Evolutionary conservation across 2,888 invertebrate genomes (phyloP), one percentile per base, ranked within the genome.

Genomic region (Halictus quadricinctus): DNA sequence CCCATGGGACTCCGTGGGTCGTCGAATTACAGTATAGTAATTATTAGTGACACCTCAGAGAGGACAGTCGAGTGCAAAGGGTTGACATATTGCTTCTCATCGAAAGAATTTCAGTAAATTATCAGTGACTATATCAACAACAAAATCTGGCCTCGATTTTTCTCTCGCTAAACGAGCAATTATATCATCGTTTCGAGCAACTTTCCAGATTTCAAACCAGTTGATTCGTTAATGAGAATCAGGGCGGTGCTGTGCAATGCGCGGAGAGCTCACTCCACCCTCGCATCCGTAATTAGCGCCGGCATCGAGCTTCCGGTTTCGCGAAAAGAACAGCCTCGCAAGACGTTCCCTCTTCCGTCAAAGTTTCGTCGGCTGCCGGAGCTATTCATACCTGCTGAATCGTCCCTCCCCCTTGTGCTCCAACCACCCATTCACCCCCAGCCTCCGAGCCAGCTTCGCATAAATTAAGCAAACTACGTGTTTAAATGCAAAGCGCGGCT

Each of bases 401-500:
- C 73, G 81, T 73, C 79, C 54, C 79, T 73, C 54, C 13, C 60
- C 76, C 15, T 54, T 25, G 72, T 41, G 29, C 58, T 25, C 29
- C 72, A 15, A 41, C 75, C 54, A 72, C 72, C 81, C 72, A 18
- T 69, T 81, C 83, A 25, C 29, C 83, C 60, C 82, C 76, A 54
- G n/a, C 18, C 7, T 15, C 3, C 46, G 70, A 29, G 76, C 64
- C 13, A 18, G 72, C 50, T 78, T 80, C 80, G 89, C 88, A 89
- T 89, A 89, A 89, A 88, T 89, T 89, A 88, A 88, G 81, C 81
- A 74, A 88, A 87, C 87, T 88, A 88, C 90, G 87, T 88, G 91
- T 91, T 91, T 91, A 90, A 90, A 92, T 92, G 91, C 91, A 90
- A 90, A 92, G 88, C 88, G 79, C 80, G 90, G 36, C 76, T 70